Conservation (phyloP, 2,797 vertebrate genomes). For the Epinephelus coioides region DNA sequence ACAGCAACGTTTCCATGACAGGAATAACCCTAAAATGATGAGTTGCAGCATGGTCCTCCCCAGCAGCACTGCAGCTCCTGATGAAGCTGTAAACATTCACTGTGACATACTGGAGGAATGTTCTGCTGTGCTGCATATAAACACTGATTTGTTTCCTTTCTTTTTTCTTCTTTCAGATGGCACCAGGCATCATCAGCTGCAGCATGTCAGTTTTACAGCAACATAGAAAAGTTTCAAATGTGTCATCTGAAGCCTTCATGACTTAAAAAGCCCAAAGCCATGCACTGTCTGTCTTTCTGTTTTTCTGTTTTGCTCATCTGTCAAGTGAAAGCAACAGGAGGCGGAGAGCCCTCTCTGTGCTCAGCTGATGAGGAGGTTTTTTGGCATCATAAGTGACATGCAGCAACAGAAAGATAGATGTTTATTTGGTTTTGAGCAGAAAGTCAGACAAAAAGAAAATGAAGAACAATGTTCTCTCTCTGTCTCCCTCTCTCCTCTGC, state of each 20-base stretch:
- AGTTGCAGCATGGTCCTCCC: slow-evolving; percentile 62
- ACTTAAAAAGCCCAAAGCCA: slow-evolving; percentile 8
- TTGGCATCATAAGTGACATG: background rate
- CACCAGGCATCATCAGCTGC: background rate
- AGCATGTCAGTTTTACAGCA: background rate
- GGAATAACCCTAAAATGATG: slow-evolving; percentile 78
- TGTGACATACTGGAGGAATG: slow-evolving; percentile 20
- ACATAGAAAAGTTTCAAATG: background rate
- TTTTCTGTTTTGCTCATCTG: slow-evolving; percentile 7
- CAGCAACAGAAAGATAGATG: background rate
- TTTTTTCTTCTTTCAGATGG: background rate
- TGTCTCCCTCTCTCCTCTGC: background rate
- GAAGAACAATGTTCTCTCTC: slow-evolving; percentile 20
- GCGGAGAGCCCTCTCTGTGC: background rate
- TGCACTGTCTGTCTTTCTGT: background rate
- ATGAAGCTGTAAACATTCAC: slow-evolving; percentile 44
- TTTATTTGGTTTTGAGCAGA: slow-evolving; percentile 3
- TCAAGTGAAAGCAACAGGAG: background rate
- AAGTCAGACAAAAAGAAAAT: slow-evolving; percentile 29
- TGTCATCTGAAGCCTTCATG: slow-evolving; percentile 3
- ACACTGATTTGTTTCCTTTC: background rate
- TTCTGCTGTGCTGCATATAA: background rate
- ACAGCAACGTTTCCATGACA: slow-evolving; percentile 81
- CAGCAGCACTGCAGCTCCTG: slow-evolving; percentile 45
- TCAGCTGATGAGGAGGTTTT: slow-evolving; percentile 4